phyloP scores from a whole-genome alignment of 2,113 vertebrate species.

The Melanerpes formicivorus region DNA sequence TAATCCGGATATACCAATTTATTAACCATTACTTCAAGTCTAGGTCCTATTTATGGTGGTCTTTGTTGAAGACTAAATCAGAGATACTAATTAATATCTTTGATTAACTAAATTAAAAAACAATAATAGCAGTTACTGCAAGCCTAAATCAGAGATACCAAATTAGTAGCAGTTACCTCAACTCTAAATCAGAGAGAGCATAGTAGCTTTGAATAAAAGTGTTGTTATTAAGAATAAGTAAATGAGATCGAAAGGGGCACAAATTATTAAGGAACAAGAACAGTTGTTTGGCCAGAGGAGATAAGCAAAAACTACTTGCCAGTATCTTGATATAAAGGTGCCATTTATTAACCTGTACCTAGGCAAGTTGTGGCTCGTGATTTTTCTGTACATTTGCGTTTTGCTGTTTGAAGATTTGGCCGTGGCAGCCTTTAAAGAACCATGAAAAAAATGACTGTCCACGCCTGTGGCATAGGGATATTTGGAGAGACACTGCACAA shows the following conservation, averaged over 20 bases:
- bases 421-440: neutral
- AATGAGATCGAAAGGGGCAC: neutral
- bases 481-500: neutral
- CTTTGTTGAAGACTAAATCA: neutral
- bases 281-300: neutral
- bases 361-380: neutral
- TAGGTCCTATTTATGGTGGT: neutral
- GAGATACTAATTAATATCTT: too few species aligned
- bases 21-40: too few species aligned
- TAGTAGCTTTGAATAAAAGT: neutral
- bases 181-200: neutral
- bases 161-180: too few species aligned
- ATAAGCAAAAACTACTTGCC: neutral
- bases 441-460: neutral
- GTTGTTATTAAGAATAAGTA: neutral
- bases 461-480: neutral
- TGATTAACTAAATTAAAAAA: too few species aligned
- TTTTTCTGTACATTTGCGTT: neutral
- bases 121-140: too few species aligned
- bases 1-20: too few species aligned
- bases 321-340: neutral
- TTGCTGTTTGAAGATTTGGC: neutral
- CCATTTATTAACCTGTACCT: neutral
- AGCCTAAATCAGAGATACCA: neutral
- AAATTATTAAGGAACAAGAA: neutral